These are phyloP conservation scores for Propsilocerus akamusi DNA, from an alignment of 1,140 invertebrate species.

Conservation along the genomic window DNA sequence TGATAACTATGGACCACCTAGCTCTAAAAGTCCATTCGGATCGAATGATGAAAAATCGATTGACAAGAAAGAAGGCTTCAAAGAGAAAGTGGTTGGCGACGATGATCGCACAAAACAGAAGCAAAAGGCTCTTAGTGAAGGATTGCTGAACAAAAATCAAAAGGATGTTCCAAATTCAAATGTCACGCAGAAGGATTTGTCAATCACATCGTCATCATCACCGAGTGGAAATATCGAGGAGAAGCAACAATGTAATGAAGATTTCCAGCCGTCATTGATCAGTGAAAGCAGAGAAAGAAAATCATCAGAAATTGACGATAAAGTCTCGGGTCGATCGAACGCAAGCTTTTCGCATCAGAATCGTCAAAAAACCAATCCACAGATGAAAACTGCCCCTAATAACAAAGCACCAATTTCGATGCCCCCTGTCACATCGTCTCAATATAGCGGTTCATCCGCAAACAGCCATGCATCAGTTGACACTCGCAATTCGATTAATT, in stretches of 20 bases:
- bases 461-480: neutral
- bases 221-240: neutral
- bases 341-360: neutral
- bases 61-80: constrained; percentile 24
- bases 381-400: neutral
- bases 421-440: neutral
- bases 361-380: too few relatives aligned
- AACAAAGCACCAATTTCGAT: neutral
- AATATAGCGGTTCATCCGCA: neutral
- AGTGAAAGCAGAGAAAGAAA: neutral
- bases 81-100: constrained; percentile 23
- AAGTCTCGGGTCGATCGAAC: too few relatives aligned
- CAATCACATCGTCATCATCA: constrained; percentile 6
- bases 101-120: constrained; percentile 50
- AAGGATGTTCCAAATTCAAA: constrained; percentile 13
- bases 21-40: constrained; percentile 54
- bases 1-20: constrained; percentile 51
- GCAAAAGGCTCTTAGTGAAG: constrained; percentile 42
- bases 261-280: too few relatives aligned
- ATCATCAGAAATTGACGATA: neutral
- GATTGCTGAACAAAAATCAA: constrained; percentile 29
- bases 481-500: neutral
- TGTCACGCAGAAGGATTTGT: constrained; percentile 6
- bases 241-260: constrained; percentile 7
- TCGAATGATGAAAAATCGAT: constrained; percentile 29